Percentiles rank a stretch among this genome's conserved stretches.
phyloP scores from a whole-genome alignment of 2,113 vertebrate species.

The Grammatotria lemairii region DNA sequence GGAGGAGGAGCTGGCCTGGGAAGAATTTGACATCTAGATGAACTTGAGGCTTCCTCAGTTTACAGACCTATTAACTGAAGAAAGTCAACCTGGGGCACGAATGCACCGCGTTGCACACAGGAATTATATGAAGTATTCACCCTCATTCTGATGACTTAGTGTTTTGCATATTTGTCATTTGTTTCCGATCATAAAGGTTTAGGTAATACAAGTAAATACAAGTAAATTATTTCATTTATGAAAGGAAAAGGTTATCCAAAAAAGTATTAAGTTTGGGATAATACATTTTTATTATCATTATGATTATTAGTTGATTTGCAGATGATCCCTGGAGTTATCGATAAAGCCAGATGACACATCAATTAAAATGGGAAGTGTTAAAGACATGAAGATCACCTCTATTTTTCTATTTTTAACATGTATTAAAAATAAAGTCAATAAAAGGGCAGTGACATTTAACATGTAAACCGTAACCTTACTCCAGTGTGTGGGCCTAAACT shows the following conservation, averaged over 20 bases:
- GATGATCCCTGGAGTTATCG: not conserved
- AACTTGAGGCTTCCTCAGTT: not conserved
- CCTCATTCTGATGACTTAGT: not conserved
- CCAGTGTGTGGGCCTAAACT: not conserved
- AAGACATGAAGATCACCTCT: not conserved
- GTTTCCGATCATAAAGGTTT: fast-evolving
- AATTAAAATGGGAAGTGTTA: not conserved
- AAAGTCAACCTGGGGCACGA: not conserved
- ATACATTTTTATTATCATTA: not conserved
- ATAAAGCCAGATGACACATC: not conserved
- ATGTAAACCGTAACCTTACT: not conserved
- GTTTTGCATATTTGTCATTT: not conserved
- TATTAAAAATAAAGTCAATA: not conserved
- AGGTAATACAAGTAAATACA: not conserved
- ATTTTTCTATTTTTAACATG: not conserved
- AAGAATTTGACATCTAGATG: not conserved
- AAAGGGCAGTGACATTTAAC: not conserved
- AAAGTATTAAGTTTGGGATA: fast-evolving
- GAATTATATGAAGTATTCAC: not conserved
- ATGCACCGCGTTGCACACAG: fast-evolving
- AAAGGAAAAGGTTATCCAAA: not conserved
- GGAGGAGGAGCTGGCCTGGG: not conserved
- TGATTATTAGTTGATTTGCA: not conserved
- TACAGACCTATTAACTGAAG: not conserved
- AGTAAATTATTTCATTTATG: not conserved